Evolutionary conservation across 1,140 invertebrate genomes (phyloP), one percentile per base, ranked within the genome.

Genomic region (Leptestheria dahalacensis): DNA sequence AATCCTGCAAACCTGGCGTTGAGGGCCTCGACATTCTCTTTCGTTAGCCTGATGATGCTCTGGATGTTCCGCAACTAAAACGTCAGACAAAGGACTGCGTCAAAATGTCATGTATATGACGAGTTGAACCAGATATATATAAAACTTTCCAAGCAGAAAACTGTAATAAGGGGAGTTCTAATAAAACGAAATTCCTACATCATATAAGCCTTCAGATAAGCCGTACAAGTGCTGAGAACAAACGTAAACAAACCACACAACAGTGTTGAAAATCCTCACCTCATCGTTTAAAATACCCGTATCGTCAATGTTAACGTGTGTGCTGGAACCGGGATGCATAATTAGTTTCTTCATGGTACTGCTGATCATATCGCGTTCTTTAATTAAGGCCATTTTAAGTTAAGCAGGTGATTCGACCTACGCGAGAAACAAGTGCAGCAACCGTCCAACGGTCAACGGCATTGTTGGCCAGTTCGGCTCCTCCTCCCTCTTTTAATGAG

Each of bases 11-110:
- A 93, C 65, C 84, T 84, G 51, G 82, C 87, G 74, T 93, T 93
- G 57, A 96, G 72, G 60, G 88, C 87, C 69, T 95, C 89, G 66
- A 95, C 86, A 73, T 94, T 93, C 73, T 89, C 84, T 66, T 88
- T 82, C 50, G 90, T 95, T 65, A 95, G 79, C 69, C 84, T 80
- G 68, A 95, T 94, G 64, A 95, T 86, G 75, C 81, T 90, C 73
- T 89, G 85, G 68, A 96, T 91, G 71, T 94, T 95, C 69, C 80
- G 78, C 65, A 95, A 78, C 79, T 95, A 85, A 24, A 25, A 54
- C 4, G 4, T 57, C 62, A 66, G 63, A 63, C 12, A 54, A 55
- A 63, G 53, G 28, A 64, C 21, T 23, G 24, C 20, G 28, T 28
- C 18, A 11, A 33, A n/a, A n/a, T n/a, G n/a, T n/a, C n/a, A n/a